Evolutionary conservation across 2,113 vertebrate genomes (phyloP).

Genomic region (Gallinago undulata): DNA sequence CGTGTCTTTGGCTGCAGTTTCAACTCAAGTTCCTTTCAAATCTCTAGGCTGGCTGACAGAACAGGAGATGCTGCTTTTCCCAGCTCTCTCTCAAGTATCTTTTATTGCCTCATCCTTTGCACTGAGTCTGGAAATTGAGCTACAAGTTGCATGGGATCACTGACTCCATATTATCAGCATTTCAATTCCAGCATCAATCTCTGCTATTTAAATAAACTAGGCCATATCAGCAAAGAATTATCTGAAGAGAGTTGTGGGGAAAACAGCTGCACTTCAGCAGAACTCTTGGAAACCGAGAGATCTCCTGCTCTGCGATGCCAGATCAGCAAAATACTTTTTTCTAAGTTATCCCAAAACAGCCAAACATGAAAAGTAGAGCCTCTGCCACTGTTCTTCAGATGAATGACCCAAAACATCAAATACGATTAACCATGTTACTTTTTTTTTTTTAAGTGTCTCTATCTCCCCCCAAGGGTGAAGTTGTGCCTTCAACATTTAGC

Average conservation of each 20-base stretch:
- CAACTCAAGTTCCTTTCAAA: not conserved
- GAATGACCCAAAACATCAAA: not conserved
- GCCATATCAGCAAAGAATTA: not conserved
- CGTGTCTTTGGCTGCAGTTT: not conserved
- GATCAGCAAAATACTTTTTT: not conserved
- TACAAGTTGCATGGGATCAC: not conserved
- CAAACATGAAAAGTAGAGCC: not conserved
- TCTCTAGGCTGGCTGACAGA: not conserved
- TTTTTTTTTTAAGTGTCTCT: not conserved
- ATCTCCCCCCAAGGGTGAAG: not conserved
- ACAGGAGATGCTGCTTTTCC: not conserved
- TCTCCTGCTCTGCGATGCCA: not conserved
- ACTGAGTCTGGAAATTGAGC: not conserved
- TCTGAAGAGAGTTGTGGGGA: not conserved
- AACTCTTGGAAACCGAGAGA: not conserved
- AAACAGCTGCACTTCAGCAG: not conserved
- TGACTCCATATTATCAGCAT: not conserved
- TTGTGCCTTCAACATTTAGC: not conserved
- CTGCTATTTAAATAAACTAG: not conserved
- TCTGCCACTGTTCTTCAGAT: not conserved
- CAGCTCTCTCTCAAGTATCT: not conserved
- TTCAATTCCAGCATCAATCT: not conserved
- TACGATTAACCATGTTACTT: not conserved
- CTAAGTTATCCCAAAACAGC: not conserved
- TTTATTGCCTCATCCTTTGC: not conserved